Evolutionary conservation across 2,888 invertebrate species (phyloP), one percentile per base, ranked within the genome.

Genomic region (Sphinx pinastri): DNA sequence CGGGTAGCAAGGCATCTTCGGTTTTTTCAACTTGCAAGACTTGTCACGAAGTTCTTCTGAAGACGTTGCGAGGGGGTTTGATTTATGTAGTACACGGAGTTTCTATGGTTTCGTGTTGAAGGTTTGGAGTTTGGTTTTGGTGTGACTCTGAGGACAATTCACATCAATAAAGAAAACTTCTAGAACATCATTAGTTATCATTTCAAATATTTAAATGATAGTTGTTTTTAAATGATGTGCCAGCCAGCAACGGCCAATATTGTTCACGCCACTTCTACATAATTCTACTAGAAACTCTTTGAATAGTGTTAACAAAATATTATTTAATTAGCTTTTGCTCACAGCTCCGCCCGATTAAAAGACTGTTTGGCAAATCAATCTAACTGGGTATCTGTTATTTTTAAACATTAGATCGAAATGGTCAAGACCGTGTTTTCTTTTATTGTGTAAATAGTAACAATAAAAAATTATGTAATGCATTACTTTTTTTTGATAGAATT

Each of bases 1-100:
- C 69, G 85, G 83, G 70, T 82, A 82, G 82, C 85, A 84, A 87
- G 88, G 88, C 88, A 84, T 83, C 75, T 80, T 81, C 70, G 67
- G 38, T 73, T 68, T 69, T 73, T 71, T 86, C 8, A 38, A 81
- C 85, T 88, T 87, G 75, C 38, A 57, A 47, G 49, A 49, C 63
- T 60, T 63, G 63, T 63, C 63, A 19, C 63, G 19, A 63, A 63
- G 1, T 16, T 47, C 11, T 47, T 49, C 16, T 47, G 47, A n/a
- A 60, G n/a, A 47, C 12, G n/a, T 47, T 47, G 60, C 45, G 38
- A 13, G 49, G 19, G 19, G 49, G 47, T 59, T 14, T 25, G 58
- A 13, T 49, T 11, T 11, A 19, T 16, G 16, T 47, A 47, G 16
- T 63, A 16, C 58, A 60, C 38, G 11, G 47, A 19, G 12, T 16